Evolutionary conservation across 2,797 vertebrate species (phyloP).

Genomic region (Pelochelys cantorii): DNA sequence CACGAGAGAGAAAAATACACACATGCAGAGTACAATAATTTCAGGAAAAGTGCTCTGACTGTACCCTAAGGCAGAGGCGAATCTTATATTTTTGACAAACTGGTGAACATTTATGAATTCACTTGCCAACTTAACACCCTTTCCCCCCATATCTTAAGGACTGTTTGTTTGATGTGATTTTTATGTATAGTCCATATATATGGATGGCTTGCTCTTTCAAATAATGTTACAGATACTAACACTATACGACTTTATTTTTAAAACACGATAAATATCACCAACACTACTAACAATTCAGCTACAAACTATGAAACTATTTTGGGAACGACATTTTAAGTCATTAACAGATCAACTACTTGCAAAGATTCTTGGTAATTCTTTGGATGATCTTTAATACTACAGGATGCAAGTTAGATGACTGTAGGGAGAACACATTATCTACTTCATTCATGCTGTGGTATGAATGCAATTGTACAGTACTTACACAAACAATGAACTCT

Average conservation of each 20-base stretch:
- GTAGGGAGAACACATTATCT: constrained; percentile 24
- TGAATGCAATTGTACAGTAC: constrained; percentile 74
- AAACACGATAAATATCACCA: not conserved
- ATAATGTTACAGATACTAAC: not conserved
- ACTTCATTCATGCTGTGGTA: constrained; percentile 69
- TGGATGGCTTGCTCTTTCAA: not conserved
- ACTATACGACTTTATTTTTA: not conserved
- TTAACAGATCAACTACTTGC: not conserved
- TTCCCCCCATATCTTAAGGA: not conserved
- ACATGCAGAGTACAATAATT: not conserved
- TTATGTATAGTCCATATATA: not conserved
- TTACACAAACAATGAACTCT: constrained; percentile 72
- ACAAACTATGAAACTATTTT: not conserved
- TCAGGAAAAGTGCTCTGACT: not conserved
- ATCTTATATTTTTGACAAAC: not conserved
- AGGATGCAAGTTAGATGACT: not conserved
- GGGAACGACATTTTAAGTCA: not conserved
- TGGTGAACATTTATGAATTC: not conserved
- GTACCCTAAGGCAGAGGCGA: not conserved
- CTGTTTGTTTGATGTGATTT: not conserved
- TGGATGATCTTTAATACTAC: not conserved
- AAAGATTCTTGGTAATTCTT: not conserved
- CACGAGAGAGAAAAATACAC: not conserved
- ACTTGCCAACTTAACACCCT: not conserved
- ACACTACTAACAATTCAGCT: not conserved